These are phyloP conservation scores for Clepsis dumicolana DNA, from an alignment of 2,888 invertebrate species.

Conservation along the genomic window DNA sequence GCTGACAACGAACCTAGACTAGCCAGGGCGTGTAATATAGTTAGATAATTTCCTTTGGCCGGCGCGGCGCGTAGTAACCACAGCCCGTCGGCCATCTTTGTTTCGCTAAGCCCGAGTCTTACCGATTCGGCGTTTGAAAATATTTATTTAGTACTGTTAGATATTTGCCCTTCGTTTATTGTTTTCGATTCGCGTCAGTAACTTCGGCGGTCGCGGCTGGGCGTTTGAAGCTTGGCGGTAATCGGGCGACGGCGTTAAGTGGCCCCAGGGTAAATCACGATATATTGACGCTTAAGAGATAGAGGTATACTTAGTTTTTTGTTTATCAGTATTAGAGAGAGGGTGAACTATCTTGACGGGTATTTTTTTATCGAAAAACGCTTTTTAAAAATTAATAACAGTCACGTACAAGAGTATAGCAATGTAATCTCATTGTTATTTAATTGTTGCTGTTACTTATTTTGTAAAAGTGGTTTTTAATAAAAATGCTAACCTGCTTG, in stretches of 20 bases:
- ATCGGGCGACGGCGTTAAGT: background rate
- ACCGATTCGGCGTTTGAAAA: constrained; percentile 51
- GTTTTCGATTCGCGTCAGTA: constrained; percentile 32
- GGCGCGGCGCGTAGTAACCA: constrained; percentile 47
- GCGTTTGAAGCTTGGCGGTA: background rate
- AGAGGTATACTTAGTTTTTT: too few relatives aligned
- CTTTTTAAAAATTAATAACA: too few relatives aligned
- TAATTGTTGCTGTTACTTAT: too few relatives aligned
- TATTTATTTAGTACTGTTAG: constrained; percentile 71
- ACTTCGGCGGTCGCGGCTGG: constrained; percentile 15
- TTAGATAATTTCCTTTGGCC: constrained; percentile 58
- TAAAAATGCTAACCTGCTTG: too few relatives aligned
- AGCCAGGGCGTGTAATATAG: constrained; percentile 58
- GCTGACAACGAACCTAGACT: constrained; percentile 46
- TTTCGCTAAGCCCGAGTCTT: constrained; percentile 48
- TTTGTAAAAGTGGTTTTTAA: too few relatives aligned
- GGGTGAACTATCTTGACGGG: too few relatives aligned
- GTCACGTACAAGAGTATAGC: too few relatives aligned
- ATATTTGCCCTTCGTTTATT: constrained; percentile 54
- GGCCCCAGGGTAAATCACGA: background rate
- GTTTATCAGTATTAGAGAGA: too few relatives aligned
- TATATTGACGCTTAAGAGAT: background rate
- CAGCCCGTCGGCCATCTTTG: constrained; percentile 50
- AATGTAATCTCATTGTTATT: too few relatives aligned
- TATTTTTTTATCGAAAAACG: too few relatives aligned